Percentiles rank a stretch among this genome's conserved stretches.
Conservation (phyloP, 37 sponge, comb jelly and placozoan species). For the Crambe crambe region DNA sequence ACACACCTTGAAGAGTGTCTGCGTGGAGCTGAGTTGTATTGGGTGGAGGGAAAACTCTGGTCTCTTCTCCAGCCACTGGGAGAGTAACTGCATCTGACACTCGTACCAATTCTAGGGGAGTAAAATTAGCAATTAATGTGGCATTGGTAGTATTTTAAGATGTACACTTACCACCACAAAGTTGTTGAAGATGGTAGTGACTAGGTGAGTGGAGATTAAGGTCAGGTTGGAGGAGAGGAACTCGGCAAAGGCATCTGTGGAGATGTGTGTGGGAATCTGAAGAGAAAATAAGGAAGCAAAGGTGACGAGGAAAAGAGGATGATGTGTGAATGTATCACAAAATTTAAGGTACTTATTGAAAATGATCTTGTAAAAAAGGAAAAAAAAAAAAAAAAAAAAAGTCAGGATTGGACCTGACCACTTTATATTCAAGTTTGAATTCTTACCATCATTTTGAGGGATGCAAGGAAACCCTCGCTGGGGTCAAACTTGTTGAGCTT, state of each 20-base stretch:
- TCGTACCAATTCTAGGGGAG: slow-evolving; percentile 54
- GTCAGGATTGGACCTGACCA: neutral
- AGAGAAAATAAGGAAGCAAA: neutral
- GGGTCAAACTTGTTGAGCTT: slow-evolving; percentile 28
- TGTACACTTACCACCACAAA: slow-evolving; percentile 42
- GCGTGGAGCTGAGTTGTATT: slow-evolving; percentile 17
- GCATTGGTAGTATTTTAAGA: too few relatives aligned
- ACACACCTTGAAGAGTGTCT: slow-evolving; percentile 23
- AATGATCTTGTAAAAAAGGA: neutral
- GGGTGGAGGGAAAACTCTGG: slow-evolving; percentile 45
- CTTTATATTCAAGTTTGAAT: neutral
- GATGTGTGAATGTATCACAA: neutral
- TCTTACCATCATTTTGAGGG: slow-evolving; percentile 25
- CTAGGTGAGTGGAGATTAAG: neutral
- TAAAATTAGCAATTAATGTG: neutral
- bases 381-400: neutral
- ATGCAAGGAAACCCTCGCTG: slow-evolving; percentile 22
- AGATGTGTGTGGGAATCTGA: slow-evolving; percentile 23
- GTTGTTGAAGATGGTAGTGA: slow-evolving; percentile 12
- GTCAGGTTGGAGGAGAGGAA: slow-evolving; percentile 25
- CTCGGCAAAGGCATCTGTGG: neutral
- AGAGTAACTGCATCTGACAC: slow-evolving; percentile 34
- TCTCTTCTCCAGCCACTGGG: slow-evolving; percentile 39
- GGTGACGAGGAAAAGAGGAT: neutral
- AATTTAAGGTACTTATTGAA: neutral